Evolutionary conservation across 2,888 invertebrate species (phyloP).

Genomic region (Chorisops tibialis): DNA sequence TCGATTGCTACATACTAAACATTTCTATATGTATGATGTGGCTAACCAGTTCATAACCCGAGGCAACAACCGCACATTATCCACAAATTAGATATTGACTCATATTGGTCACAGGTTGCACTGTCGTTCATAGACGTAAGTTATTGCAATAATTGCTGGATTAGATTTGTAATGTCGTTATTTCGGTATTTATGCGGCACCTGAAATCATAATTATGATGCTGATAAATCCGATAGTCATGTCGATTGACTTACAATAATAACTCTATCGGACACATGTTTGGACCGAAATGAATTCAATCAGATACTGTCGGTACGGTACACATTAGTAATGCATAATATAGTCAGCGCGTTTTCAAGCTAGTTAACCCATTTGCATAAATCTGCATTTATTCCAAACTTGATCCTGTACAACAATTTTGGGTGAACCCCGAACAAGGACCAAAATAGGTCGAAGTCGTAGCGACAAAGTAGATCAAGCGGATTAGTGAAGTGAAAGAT

Average conservation of each 20-base stretch:
- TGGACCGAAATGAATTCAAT: neutral
- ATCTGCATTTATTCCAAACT: neutral
- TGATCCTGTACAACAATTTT: too few relatives aligned
- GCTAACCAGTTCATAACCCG: too few relatives aligned
- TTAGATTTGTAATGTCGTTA: constrained; percentile 18
- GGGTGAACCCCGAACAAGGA: neutral
- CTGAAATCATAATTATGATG: neutral
- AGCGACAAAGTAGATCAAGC: constrained; percentile 18
- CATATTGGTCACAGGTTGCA: neutral
- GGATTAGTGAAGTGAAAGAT: constrained; percentile 19
- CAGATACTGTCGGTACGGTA: neutral
- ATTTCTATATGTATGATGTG: too few relatives aligned
- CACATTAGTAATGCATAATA: neutral
- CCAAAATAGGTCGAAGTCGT: constrained; percentile 2
- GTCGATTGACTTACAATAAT: constrained; percentile 3
- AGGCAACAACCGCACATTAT: neutral
- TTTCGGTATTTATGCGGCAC: constrained; percentile 14
- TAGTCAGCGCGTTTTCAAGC: neutral
- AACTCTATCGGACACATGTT: neutral
- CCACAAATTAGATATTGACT: neutral
- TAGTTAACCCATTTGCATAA: constrained; percentile 12
- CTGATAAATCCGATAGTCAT: constrained; percentile 10
- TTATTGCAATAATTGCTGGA: constrained; percentile 10
- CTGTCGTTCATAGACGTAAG: neutral
- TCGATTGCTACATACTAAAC: too few relatives aligned